These are phyloP conservation scores for Hedychridium roseum DNA, from an alignment of 2,888 invertebrate species.

Conservation along the genomic window DNA sequence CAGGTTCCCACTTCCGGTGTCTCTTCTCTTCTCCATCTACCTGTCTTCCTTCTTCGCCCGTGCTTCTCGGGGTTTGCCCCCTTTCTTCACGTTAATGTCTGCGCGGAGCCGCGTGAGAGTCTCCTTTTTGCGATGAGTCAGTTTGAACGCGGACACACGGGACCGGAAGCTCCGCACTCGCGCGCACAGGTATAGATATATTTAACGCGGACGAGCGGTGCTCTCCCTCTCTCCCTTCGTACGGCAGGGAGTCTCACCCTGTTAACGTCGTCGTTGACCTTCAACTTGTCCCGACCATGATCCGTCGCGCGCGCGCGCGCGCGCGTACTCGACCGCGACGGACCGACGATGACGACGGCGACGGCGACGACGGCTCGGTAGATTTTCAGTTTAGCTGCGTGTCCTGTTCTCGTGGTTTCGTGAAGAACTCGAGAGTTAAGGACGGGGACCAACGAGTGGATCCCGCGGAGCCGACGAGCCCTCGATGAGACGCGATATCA, in stretches of 20 bases:
- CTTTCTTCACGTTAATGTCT: too few relatives aligned
- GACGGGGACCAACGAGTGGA: background rate
- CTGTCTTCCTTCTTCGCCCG: too few relatives aligned
- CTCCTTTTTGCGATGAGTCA: too few relatives aligned
- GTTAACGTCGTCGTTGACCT: slow-evolving; percentile 1
- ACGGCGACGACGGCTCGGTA: slow-evolving; percentile 1
- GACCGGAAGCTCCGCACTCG: too few relatives aligned
- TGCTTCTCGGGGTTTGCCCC: too few relatives aligned
- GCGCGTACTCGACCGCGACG: slow-evolving; percentile 7
- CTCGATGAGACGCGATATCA: background rate
- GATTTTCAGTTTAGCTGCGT: background rate
- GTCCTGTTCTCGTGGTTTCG: background rate
- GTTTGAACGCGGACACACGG: too few relatives aligned
- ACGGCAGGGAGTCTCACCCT: too few relatives aligned
- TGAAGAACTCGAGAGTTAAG: background rate
- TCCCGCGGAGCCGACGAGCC: background rate
- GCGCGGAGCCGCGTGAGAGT: too few relatives aligned
- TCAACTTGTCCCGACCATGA: slow-evolving; percentile 2
- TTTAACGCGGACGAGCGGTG: background rate
- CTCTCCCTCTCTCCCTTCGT: background rate
- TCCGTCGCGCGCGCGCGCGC: slow-evolving; percentile 12
- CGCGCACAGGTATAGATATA: too few relatives aligned
- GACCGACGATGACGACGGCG: background rate
- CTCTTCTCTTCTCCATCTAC: slow-evolving; percentile 11
- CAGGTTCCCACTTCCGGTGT: slow-evolving; percentile 4